Base-by-base conservation (phyloP, 2,797 vertebrate species). In the Cossypha polioptera region DNA sequence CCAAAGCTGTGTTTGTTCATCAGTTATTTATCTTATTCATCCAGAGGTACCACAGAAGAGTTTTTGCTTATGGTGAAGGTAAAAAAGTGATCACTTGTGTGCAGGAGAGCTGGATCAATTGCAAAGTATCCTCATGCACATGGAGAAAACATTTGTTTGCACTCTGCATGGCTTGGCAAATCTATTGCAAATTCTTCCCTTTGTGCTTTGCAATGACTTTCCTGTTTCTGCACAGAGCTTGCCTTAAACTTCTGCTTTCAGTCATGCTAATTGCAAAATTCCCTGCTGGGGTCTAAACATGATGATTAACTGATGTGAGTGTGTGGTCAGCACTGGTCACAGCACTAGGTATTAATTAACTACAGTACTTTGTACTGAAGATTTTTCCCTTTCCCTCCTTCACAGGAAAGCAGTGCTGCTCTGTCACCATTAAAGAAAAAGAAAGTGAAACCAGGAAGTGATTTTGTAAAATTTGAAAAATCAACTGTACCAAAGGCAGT, bases 401-500 rank as follows among this genome's bases (percentile, higher is more conserved):
- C 28, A 8, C 61, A 99, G 98, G 96, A 86, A 48, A 81, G 25
- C 28, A 43, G 43, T 2, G 13, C 71, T 13, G 4, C 75, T 8
- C 31, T 91, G 5, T 61, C 72, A 13, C 54, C 94, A 1, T 62
- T 96, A 25, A 98, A 97, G 95, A 98, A 97, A 85, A 95, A 90
- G 83, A 96, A 95, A 59, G 58, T 15, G 5, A 97, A 92, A 78
- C 48, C 51, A 0, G 93, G 97, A n/a, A 95, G 42, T 10, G 94
- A 97, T 13, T 98, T 97, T 38, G 82, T 98, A 68, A 98, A 96
- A 68, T 98, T 97, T 86, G 96, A 91, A 90, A 97, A 95, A 90
- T 93, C 83, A n/a, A 96, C 92, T 11, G 69, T 95, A 38, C 98
- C 99, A 7, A 97, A 97, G 45, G 97, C 98, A 2, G 93, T 98